Base-by-base conservation (phyloP, 2,797 vertebrate species). In the Cygnus olor region DNA sequence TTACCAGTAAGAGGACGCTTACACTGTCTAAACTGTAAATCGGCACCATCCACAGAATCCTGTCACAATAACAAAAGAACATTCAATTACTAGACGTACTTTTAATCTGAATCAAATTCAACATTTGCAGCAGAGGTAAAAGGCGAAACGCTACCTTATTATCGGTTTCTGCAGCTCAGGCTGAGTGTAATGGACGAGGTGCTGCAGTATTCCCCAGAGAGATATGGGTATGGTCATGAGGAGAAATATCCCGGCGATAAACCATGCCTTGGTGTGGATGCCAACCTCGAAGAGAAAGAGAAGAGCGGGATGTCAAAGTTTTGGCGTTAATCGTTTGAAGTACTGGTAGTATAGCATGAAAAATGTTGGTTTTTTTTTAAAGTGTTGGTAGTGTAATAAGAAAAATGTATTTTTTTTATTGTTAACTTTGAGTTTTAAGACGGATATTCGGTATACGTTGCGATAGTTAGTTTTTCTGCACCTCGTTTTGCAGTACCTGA, bases 41-140 rank as follows among this genome's bases (percentile, higher is more conserved):
- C 30, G 99, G 99, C 85, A 99, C 99, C 99, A 99, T 99, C 99
- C 99, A 99, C 87, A 99, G 98, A 97, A 99, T 99, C 96, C 99
- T 99, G 96, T 89, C 89, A 93, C 25, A 88, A 93, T 90, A 97
- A 91, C 49, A 97, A 93, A 97, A 96, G 91, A 91, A 95, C 7
- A 93, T 85, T 94, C 85, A 68, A 71, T 95, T 94, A 97, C 69
- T 80, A 61, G 51, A 78, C 80, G 70, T 7, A 44, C 18, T 91
- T 79, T 79, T 36, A 66, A 9, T n/a, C 85, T 53, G 77, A 80
- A 80, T 78, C 56, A 40, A 82, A 91, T 54, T 36, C 10, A 93
- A 22, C 40, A 92, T 45, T 53, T 92, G 34, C 27, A 93, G 38
- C 44, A 71, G 47, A 69, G 44, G 81, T 38, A 85, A 85, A 90